Evolutionary conservation across 2,797 vertebrate genomes (phyloP).

Genomic region (Acanthurus leucopareius): DNA sequence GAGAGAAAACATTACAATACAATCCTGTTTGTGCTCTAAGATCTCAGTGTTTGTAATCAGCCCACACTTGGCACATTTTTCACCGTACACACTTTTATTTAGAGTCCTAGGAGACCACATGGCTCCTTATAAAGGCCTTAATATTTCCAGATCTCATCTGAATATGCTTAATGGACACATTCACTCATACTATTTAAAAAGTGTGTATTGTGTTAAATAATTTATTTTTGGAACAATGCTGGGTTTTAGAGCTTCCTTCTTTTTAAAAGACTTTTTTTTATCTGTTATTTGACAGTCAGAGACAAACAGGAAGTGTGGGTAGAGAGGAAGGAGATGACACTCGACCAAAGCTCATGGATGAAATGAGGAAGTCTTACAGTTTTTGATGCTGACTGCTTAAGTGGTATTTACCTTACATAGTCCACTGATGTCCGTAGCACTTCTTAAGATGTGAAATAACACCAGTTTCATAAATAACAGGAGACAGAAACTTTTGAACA

Average conservation of each 20-base stretch:
- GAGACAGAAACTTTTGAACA: neutral
- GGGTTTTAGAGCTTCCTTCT: neutral
- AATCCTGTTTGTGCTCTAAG: conserved; percentile 27
- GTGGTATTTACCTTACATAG: neutral
- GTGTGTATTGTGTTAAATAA: neutral
- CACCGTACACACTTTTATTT: conserved; percentile 28
- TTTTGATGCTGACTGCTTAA: neutral
- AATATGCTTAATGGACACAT: neutral
- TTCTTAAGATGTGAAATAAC: neutral
- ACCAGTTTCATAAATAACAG: neutral
- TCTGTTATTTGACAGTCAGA: neutral
- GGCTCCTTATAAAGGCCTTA: conserved; percentile 6
- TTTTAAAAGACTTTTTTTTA: neutral
- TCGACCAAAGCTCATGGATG: too few relatives aligned
- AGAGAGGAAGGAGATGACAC: neutral
- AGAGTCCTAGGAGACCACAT: conserved; percentile 12
- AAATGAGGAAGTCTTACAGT: too few relatives aligned
- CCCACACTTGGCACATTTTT: conserved; percentile 41
- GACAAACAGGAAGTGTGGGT: neutral
- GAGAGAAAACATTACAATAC: conserved; percentile 20
- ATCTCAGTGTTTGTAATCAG: conserved; percentile 32
- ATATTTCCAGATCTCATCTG: conserved; percentile 14
- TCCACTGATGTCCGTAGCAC: neutral
- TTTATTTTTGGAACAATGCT: neutral
- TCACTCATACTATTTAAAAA: neutral